Base-by-base conservation (phyloP, 2,888 invertebrate species). In the Galeruca laticollis region DNA sequence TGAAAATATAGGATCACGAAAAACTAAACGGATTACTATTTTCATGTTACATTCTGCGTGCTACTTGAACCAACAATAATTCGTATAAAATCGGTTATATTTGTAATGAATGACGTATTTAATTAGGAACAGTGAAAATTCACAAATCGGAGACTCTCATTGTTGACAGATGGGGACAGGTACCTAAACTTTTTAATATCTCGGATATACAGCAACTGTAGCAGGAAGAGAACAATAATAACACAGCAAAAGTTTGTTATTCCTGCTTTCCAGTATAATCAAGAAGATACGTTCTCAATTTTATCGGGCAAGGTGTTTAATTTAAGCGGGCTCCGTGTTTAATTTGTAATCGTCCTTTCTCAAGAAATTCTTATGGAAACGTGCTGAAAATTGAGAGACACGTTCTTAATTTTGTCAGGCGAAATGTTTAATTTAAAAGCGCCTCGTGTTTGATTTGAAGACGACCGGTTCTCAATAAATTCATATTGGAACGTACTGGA, bases 211-310 rank as follows among this genome's bases (percentile, higher is more conserved):
- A 40, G 40, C 40, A 40, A 40, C 40, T 40, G 40, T 40, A 40
- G 40, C n/a, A 11, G n/a, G n/a, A 40, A 40, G n/a, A 40, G 40
- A 40, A 40, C 40, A 40, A 40, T 37, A 40, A 40, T 37, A 37
- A 13, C 37, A 37, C 3, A 26, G 26, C 26, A 26, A 26, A 26
- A 37, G 13, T 40, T 40, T 40, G 2, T 40, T n/a, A 40, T 40
- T 40, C 40, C 11, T n/a, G 5, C 40, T 37, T 37, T 10, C 37
- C 11, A 40, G 40, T 40, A 40, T 40, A 40, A 40, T 40, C 40
- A 40, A 40, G 40, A n/a, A 40, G 40, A 40, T 40, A 40, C n/a
- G 40, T 40, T 40, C 40, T 40, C 40, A 40, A 40, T 40, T 40
- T 40, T 40, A 40, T 40, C 40, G n/a, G 40, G n/a, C n/a, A n/a